Base-by-base conservation (phyloP, 2,888 invertebrate species). In the Ypsolopha scabrella region DNA sequence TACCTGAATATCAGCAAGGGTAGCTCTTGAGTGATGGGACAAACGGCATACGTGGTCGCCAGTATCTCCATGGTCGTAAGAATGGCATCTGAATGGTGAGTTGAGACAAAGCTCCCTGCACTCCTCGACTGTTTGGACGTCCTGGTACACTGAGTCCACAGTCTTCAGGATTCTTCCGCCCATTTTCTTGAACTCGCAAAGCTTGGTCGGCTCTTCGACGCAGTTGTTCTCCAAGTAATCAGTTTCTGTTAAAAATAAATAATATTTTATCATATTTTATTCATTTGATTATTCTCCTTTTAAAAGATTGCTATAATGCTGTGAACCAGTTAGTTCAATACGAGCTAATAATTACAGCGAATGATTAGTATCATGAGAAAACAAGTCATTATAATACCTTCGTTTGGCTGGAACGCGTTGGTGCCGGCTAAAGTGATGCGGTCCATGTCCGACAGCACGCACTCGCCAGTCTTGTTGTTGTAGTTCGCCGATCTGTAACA, bases 151-250 rank as follows among this genome's bases (percentile, higher is more conserved):
- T 2, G 96, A 95, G 70, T 97, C 97, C 48, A 97, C 97, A 0
- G 97, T 97, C 81, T 97, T 97, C 58, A 97, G 81, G 62, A 97
- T 96, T 65, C 94, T 92, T 10, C 96, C 96, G 43, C 90, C 90
- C 74, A 95, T 90, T 71, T 95, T 94, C 80, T 96, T 95, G 87
- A 97, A 97, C 80, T 97, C 96, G 82, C 97, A 97, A 57, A 97
- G 87, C 75, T 95, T 96, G 48, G 94, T 94, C n/a, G 96, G 96
- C 69, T 97, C 96, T 67, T 95, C 95, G 38, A 96, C 95, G 77
- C 96, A 96, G 75, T 96, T 95, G 80, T 96, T 96, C 78, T 96
- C 96, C 83, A 96, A 89, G 80, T 95, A 96, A 71, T 96, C 96
- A 67, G 89, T 82, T 57, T 87, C 88, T 87, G 61, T 41, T 13